Percentiles rank a stretch among this genome's conserved stretches.
Evolutionary conservation across 2,113 vertebrate species (phyloP).

Genomic region (Andinoacara biseriatus): DNA sequence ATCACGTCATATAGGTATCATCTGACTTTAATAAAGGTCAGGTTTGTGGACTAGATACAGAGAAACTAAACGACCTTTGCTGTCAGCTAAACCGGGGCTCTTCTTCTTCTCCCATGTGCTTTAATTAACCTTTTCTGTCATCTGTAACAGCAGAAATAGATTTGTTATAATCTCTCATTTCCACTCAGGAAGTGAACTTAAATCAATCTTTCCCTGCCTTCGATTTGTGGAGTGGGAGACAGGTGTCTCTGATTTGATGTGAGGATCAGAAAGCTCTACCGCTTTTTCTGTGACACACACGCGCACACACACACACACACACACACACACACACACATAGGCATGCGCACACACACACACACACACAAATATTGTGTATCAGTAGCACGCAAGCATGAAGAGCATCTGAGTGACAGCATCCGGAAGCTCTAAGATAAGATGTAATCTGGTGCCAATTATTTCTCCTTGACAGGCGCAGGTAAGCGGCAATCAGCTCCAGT

Average conservation of each 20-base stretch:
- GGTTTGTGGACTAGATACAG: constrained; percentile 2
- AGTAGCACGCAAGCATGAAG: constrained; percentile 62
- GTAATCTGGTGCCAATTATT: constrained; percentile 80
- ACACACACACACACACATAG: no score
- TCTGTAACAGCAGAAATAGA: constrained; percentile 68
- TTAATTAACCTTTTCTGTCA: constrained; percentile 78
- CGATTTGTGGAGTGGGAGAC: constrained; percentile 60
- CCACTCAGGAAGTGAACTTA: constrained; percentile 64
- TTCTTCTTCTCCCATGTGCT: constrained; percentile 49
- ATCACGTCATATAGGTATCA: not conserved
- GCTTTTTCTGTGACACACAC: constrained; percentile 39
- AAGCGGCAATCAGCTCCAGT: constrained; percentile 70
- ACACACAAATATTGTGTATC: constrained; percentile 29
- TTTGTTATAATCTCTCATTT: constrained; percentile 72
- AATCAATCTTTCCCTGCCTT: constrained; percentile 71
- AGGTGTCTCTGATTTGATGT: constrained; percentile 68
- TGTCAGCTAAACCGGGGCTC: constrained; percentile 42
- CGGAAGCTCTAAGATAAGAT: constrained; percentile 74
- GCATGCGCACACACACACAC: not conserved
- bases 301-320: not conserved
- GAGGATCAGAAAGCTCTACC: constrained; percentile 59
- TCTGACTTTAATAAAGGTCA: constrained; percentile 12
- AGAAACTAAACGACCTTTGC: constrained; percentile 52
- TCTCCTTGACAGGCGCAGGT: constrained; percentile 71
- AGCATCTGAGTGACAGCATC: constrained; percentile 73